phyloP scores from a whole-genome alignment of 2,113 vertebrate species.

The Ciconia maguari region DNA sequence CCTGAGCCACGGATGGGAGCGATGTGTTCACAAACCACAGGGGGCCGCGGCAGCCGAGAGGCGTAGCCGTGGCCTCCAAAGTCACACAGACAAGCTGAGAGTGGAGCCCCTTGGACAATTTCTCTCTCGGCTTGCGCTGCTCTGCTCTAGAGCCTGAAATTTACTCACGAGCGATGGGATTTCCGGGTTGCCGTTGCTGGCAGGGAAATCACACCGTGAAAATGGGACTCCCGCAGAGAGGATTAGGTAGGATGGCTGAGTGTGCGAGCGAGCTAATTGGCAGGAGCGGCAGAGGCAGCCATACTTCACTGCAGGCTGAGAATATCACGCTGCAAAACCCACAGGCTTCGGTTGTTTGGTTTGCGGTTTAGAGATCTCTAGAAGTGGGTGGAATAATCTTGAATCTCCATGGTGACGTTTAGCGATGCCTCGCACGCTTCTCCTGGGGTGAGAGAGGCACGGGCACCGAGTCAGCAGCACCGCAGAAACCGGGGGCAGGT shows the following conservation, averaged over 20 bases:
- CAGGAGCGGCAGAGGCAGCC: neutral
- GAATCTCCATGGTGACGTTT: slow-evolving; percentile 25
- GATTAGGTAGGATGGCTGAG: neutral
- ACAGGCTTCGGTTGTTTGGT: neutral
- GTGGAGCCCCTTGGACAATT: neutral
- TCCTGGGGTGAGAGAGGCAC: neutral
- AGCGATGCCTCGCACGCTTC: neutral
- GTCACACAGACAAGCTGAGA: neutral
- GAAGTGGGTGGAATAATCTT: slow-evolving; percentile 46
- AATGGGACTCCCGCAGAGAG: neutral
- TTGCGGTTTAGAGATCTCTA: neutral
- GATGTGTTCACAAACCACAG: accelerated
- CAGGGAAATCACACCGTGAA: neutral
- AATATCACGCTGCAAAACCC: neutral
- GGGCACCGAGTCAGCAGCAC: neutral
- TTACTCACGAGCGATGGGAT: accelerated
- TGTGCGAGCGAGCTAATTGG: neutral
- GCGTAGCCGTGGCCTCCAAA: accelerated
- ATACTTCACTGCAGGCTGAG: neutral
- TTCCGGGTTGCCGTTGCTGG: neutral
- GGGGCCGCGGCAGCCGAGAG: neutral
- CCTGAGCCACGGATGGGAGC: neutral
- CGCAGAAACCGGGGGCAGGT: neutral
- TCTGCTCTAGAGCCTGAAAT: neutral
- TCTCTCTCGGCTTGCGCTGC: accelerated